Percentiles rank a stretch among this genome's conserved stretches.
Evolutionary conservation across 1,140 invertebrate genomes (phyloP).

Genomic region (Agrilus planipennis): DNA sequence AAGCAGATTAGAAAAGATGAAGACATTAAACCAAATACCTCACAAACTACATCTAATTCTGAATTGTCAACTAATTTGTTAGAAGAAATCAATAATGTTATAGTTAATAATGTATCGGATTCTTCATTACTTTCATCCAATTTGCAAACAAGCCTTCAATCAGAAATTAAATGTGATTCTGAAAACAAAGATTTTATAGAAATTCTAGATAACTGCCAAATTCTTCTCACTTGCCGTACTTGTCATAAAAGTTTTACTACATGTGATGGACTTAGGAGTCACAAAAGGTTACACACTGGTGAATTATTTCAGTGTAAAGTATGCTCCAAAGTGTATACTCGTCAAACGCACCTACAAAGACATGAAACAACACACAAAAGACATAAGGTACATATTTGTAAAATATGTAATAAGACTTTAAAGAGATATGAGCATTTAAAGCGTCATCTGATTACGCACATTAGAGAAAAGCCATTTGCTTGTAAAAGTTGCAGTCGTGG

Average conservation of each 20-base stretch:
- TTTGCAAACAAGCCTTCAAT: background rate
- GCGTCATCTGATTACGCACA: conserved; percentile 27
- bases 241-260: conserved; percentile 29
- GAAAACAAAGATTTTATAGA: conserved; percentile 21
- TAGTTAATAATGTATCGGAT: background rate
- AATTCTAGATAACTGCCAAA: conserved; percentile 27
- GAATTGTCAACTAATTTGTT: conserved; percentile 2
- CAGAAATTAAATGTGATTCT: background rate
- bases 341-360: conserved; percentile 24
- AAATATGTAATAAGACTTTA: conserved; percentile 31
- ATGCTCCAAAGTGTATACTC: conserved; percentile 28
- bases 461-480: conserved; percentile 36
- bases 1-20: conserved; percentile 20
- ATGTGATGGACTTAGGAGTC: conserved; percentile 25
- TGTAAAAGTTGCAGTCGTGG: conserved; percentile 41
- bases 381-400: conserved; percentile 29
- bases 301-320: conserved; percentile 28
- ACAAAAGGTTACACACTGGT: conserved; percentile 27
- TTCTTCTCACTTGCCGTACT: conserved; percentile 25
- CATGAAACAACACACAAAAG: conserved; percentile 27
- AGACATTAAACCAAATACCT: conserved; percentile 22
- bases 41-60: background rate
- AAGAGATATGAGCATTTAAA: conserved; percentile 30
- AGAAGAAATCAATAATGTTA: conserved; percentile 3
- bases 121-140: background rate